These are phyloP conservation scores for Copsychus sechellarum DNA, from an alignment of 2,113 vertebrate species.

Conservation along the genomic window DNA sequence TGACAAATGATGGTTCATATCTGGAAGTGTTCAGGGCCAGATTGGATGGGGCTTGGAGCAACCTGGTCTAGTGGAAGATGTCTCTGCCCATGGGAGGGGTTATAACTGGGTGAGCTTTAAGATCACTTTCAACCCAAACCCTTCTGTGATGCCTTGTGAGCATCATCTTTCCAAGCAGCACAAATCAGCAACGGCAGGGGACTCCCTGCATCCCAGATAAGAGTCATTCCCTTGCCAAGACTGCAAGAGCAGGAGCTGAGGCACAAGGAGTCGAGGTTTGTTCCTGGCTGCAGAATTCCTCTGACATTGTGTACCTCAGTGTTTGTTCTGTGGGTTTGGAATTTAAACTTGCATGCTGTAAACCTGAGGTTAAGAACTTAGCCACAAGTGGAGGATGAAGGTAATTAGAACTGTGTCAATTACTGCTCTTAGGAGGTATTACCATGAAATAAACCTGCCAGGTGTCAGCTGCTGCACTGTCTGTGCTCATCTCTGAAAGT, in stretches of 20 bases:
- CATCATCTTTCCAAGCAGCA: neutral
- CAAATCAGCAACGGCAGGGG: neutral
- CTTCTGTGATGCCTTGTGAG: neutral
- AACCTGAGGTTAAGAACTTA: neutral
- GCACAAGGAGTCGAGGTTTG: neutral
- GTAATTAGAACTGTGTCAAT: neutral
- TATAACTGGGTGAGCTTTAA: neutral
- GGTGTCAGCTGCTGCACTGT: neutral
- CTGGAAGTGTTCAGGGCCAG: neutral
- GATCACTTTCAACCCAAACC: neutral
- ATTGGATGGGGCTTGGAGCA: neutral
- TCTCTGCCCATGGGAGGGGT: too few relatives aligned
- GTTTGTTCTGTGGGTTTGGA: neutral
- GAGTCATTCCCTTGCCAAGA: too few relatives aligned
- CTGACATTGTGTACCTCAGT: neutral
- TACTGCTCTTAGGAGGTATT: neutral
- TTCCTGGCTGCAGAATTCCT: neutral
- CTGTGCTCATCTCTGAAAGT: neutral
- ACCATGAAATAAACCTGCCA: fast-evolving
- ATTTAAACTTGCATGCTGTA: neutral
- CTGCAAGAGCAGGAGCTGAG: neutral
- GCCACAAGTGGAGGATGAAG: neutral
- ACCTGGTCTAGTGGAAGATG: neutral
- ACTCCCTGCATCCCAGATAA: too few relatives aligned
- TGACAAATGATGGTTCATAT: neutral